phyloP scores from a whole-genome alignment of 2,113 vertebrate species.

The Eupsittula cactorum region DNA sequence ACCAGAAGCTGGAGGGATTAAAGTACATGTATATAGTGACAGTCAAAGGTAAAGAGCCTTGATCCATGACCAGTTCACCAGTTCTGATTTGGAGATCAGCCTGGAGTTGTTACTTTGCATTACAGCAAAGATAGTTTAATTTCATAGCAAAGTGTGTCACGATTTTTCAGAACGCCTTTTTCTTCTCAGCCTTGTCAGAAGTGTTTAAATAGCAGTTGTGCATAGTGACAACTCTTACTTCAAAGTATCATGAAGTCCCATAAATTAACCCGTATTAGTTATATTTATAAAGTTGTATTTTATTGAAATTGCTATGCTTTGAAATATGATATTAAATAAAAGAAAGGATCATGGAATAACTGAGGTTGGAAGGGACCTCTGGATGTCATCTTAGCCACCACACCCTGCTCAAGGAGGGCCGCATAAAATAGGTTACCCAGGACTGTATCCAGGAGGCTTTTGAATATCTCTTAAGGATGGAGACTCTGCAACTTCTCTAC shows the following conservation, averaged over 20 bases:
- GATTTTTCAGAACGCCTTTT: not conserved
- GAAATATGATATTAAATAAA: not conserved
- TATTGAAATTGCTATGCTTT: not conserved
- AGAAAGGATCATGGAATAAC: not conserved
- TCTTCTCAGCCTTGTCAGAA: constrained; percentile 10
- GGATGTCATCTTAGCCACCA: not conserved
- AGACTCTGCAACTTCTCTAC: not conserved
- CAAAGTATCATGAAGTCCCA: not conserved
- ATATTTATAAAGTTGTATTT: not conserved
- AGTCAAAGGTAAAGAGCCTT: constrained; percentile 14
- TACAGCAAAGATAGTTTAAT: not conserved
- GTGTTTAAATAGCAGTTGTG: not conserved
- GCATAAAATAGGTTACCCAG: not conserved
- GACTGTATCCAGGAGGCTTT: not conserved
- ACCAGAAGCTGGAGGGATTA: not conserved
- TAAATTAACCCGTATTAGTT: not conserved
- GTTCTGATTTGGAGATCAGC: not conserved
- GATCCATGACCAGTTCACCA: not conserved
- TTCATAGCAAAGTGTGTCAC: not conserved
- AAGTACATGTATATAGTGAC: not conserved
- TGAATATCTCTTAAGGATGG: not conserved
- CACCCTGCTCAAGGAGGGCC: not conserved
- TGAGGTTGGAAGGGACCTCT: not conserved
- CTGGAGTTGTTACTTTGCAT: not conserved
- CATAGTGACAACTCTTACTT: not conserved